Base-by-base conservation (phyloP, 2,888 invertebrate genomes). In the Ophioninae sp. region DNA sequence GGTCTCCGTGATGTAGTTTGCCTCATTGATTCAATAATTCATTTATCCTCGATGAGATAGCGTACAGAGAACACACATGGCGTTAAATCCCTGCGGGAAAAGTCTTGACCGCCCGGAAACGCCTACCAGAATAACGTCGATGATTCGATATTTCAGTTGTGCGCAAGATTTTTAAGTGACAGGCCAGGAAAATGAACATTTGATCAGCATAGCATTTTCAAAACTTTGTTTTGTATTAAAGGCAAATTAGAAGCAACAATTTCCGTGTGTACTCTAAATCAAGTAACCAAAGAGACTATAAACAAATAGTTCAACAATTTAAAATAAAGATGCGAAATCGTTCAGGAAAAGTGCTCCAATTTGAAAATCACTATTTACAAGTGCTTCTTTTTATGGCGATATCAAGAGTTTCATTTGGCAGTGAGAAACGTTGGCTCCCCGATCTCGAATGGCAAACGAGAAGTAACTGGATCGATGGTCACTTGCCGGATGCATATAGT, bases 361-460 rank as follows among this genome's bases (percentile, higher is more conserved):
- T 6, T 2, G 17, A 20, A 37, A 13, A 37, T 56, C 30, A 20
- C 30, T 58, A 9, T 41, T 20, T 72, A 20, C 8, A 20, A 37
- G 51, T 73, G 8, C 74, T 61, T 10, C 13, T 76, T n/a, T 17
- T 84, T 10, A 13, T 75, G n/a, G 79, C 23, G 20, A 64, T 61
- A 2, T 41, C n/a, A n/a, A 5, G 17, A 58, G 37, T 39, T 30
- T n/a, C 23, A 10, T 9, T 68, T 0, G 81, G 82, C 6, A 22
- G 86, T 0, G 88, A 90, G 58, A 92, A 91, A 71, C 80, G 86
- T 61, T 93, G 93, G 93, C 84, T 90, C 1, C 91, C 91, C 20
- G 86, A 91, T 85, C 85, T 90, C 51, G 91, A 92, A 72, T 93
- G 92, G 92, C 83, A 83, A 63, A 89, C 88, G 0, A 80, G 82